A percentile compares a stretch with the other conserved stretches of the same genome.
Conservation (phyloP, 2,113 vertebrate species). For the Cololabis saira region DNA sequence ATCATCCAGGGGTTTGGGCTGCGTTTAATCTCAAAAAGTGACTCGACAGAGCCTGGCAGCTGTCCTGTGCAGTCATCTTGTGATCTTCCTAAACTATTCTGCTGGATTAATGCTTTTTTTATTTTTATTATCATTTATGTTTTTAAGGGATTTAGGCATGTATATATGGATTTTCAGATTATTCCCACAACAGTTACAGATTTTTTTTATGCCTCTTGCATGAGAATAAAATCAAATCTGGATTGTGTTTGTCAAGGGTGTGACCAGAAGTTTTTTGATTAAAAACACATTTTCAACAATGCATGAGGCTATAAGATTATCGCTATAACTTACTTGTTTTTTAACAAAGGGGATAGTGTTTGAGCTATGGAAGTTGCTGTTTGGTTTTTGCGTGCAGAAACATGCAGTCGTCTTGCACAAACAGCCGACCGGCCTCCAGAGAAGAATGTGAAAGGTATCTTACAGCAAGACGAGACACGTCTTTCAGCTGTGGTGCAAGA, state of each 20-base stretch:
- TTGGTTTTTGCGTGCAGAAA: constrained; percentile 2
- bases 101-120: constrained; percentile 2
- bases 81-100: background rate
- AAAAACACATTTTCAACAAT: background rate
- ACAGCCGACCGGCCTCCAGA: constrained; percentile 4
- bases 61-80: background rate
- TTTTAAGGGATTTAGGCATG: constrained; percentile 17
- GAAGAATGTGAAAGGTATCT: constrained; percentile 26
- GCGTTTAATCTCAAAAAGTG: constrained; percentile 3
- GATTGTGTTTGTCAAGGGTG: constrained; percentile 3
- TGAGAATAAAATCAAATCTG: constrained; percentile 7
- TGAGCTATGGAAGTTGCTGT: background rate
- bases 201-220: background rate
- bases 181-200: background rate
- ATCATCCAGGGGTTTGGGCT: background rate
- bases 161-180: constrained; percentile 18
- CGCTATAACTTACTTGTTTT: background rate
- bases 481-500: constrained; percentile 24
- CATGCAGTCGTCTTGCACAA: rapidly evolving
- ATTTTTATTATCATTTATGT: too few species aligned
- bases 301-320: background rate
- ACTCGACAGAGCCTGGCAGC: background rate
- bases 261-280: background rate
- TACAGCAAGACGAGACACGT: constrained; percentile 47
- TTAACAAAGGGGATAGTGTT: background rate